Evolutionary conservation across 2,888 invertebrate species (phyloP), one percentile per base, ranked within the genome.

Genomic region (Tineola bisselliella): DNA sequence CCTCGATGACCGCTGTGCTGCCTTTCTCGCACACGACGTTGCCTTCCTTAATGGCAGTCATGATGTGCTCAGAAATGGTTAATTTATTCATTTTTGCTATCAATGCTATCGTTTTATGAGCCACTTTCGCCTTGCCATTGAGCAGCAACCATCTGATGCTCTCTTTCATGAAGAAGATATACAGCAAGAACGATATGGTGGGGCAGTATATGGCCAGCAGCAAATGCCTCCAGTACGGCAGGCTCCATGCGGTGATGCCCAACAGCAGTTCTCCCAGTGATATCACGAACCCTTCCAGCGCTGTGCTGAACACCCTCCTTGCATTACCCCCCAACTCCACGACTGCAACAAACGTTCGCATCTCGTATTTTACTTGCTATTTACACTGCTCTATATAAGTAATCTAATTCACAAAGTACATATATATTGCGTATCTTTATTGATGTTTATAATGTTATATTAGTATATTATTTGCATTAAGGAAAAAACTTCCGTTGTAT

Each of bases 141-240:
- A 84, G 64, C 0, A 86, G 73, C 61, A 75, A 76, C 84, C 86
- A 86, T 63, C 84, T 66, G 0, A 80, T 78, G 58, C 84, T 84
- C 62, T 86, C 84, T 48, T 69, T 68, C 8, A 81, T 44, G 0
- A 81, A 18, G 61, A 69, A 75, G 48, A 73, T 68, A 62, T 74
- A 73, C 11, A 66, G 63, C 8, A 83, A 60, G 62, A 76, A 78
- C 33, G 81, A 59, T 1, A 82, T 63, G 3, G 74, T 68, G 0
- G 84, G 84, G 1, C 72, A 72, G 63, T 79, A 78, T 43, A 80
- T 77, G n/a, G 81, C 74, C 31, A 72, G 65, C 18, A 80, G 65
- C 1, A 84, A 66, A 0, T 67, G 72, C 62, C 79, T 81, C 84
- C 84, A 84, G 64, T 79, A 72, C 0, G 77, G 75, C 3, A 78